Base-by-base conservation (phyloP, 1,140 invertebrate genomes). In the Drosophila kohkoa region DNA sequence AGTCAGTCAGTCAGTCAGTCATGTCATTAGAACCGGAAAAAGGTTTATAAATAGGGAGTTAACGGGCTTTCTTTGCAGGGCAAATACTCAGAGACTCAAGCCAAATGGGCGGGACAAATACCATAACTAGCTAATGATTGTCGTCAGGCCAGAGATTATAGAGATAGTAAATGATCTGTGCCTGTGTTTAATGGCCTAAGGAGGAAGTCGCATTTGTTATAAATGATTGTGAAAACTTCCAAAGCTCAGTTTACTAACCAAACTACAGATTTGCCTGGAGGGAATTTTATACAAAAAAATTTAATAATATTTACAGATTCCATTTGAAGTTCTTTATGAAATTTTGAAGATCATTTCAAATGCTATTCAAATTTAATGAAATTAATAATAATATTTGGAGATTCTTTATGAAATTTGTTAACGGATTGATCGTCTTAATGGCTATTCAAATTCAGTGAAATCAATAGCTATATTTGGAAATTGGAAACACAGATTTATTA, bases 11-110 rank as follows among this genome's bases (percentile, higher is more conserved):
- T 35, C 11, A 52, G 28, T 35, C 51, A 59, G 68, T 72, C 68
- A 41, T 76, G 74, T 73, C 62, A 73, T 76, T 76, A 73, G 74
- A 76, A 76, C 74, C 74, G 74, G 74, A 76, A 76, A 76, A 73
- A 63, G 69, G 48, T 73, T 59, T 76, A 67, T 72, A 76, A 76
- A 76, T 73, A 41, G 74, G 41, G 49, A 76, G 69, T 67, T 72
- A 73, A 73, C 69, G 62, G 69, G 41, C 69, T 76, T 67, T 66
- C 69, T 74, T 69, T 38, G 20, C 20, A 41, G 57, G 71, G 66
- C 65, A 69, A 74, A 74, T 25, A 25, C 20, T 16, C 55, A 74
- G 41, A 58, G 28, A 43, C 41, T 28, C 11, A 15, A 25, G 41
- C 11, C 35, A n/a, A 32, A 45, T 16, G 49, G 48, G 64, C 58